Percentiles rank a stretch among this genome's conserved stretches.
phyloP scores from a whole-genome alignment of 2,797 vertebrate species.

The Eremophila alpestris region DNA sequence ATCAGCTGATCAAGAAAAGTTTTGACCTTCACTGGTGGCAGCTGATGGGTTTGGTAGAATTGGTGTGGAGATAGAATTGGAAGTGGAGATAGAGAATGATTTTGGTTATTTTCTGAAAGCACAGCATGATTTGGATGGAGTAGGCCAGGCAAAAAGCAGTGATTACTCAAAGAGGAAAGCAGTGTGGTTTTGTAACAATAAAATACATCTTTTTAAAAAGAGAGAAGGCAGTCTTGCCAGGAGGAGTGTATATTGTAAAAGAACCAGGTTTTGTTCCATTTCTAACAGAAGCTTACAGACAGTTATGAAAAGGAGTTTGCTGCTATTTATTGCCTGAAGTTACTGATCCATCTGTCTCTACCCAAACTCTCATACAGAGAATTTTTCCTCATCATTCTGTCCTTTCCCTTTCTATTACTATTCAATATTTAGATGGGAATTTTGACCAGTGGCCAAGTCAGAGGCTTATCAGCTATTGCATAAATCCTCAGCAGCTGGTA shows the following conservation, averaged over 20 bases:
- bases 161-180: background rate
- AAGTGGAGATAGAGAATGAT: background rate
- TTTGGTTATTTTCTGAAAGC: background rate
- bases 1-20: background rate
- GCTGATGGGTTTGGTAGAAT: background rate
- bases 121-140: background rate
- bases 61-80: background rate
- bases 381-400: background rate
- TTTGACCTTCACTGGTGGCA: background rate
- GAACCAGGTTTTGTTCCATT: background rate
- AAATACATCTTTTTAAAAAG: background rate
- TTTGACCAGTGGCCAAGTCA: constrained; percentile 19
- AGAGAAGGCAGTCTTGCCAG: background rate
- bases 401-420: background rate
- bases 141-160: background rate
- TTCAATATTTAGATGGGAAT: constrained; percentile 1
- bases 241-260: background rate
- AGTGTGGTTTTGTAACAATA: background rate
- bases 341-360: constrained; percentile 35
- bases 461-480: background rate
- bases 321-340: constrained; percentile 52
- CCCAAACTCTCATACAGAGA: background rate
- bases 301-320: constrained; percentile 10
- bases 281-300: background rate
- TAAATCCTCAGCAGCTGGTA: constrained; percentile 10